phyloP scores from a whole-genome alignment of 2,797 vertebrate genomes.

The Crypturellus tataupa region DNA sequence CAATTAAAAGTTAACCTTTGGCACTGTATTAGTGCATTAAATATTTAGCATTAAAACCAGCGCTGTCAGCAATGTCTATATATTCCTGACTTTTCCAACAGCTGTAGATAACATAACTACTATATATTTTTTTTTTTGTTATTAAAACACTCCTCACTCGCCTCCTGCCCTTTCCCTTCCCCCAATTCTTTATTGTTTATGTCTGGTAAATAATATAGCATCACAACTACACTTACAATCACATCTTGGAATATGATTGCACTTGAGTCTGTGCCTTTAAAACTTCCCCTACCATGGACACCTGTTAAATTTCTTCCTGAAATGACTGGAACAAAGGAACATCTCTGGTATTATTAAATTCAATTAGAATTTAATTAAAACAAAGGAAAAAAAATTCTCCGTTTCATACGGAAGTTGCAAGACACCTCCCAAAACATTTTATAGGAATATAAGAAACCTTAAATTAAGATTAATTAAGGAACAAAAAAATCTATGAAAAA shows the following conservation, averaged over 20 bases:
- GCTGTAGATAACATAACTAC: neutral
- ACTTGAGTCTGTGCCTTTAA: neutral
- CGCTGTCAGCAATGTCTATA: neutral
- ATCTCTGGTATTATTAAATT: neutral
- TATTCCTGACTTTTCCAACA: neutral
- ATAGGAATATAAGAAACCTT: neutral
- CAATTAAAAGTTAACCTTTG: neutral
- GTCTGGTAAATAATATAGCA: rapidly evolving
- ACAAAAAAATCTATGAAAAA: neutral
- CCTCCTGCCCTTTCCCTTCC: rapidly evolving
- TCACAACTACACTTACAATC: neutral
- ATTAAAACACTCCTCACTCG: neutral
- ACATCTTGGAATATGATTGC: neutral
- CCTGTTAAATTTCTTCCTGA: neutral
- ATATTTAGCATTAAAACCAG: neutral
- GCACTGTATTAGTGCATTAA: neutral
- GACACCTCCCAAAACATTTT: neutral
- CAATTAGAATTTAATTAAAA: neutral
- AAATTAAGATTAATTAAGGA: too few species aligned
- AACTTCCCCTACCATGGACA: neutral
- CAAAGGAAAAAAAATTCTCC: neutral
- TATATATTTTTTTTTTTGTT: neutral
- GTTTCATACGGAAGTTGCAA: neutral
- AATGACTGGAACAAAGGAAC: neutral
- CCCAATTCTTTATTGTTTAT: neutral